Evolutionary conservation across 2,888 invertebrate genomes (phyloP).

Genomic region (Furcula furcula): DNA sequence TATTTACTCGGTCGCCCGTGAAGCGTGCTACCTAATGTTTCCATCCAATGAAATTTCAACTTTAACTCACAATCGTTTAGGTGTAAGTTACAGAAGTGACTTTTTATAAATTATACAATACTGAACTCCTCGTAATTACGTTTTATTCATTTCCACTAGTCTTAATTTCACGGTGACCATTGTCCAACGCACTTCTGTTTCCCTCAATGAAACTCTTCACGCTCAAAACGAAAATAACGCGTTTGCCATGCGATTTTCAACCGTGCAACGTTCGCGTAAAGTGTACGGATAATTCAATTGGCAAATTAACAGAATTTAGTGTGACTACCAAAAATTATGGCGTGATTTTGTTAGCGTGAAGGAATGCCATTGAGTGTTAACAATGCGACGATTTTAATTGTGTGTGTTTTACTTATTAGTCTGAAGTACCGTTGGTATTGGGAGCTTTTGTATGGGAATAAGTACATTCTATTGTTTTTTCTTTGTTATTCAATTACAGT

Average conservation of each 20-base stretch:
- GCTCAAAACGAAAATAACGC: slow-evolving; percentile 14
- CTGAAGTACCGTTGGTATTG: slow-evolving; percentile 18
- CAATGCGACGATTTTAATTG: slow-evolving; percentile 36
- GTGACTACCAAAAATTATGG: slow-evolving; percentile 47
- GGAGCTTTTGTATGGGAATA: background rate
- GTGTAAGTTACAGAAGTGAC: background rate
- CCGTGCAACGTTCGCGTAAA: slow-evolving; percentile 20
- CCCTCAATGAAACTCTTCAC: slow-evolving; percentile 43
- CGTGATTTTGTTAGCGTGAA: slow-evolving; percentile 37
- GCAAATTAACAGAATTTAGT: slow-evolving; percentile 26
- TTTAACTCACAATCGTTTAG: accelerated
- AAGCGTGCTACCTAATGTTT: slow-evolving; percentile 7
- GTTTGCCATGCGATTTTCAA: slow-evolving; percentile 18
- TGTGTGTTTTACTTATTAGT: slow-evolving; percentile 34
- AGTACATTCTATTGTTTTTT: background rate
- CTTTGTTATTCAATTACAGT: too few relatives aligned
- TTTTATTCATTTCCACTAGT: slow-evolving; percentile 56
- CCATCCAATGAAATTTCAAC: slow-evolving; percentile 4
- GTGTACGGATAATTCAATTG: slow-evolving; percentile 8
- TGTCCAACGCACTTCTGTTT: slow-evolving; percentile 56
- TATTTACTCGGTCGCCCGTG: slow-evolving; percentile 26
- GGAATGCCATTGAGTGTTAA: slow-evolving; percentile 43
- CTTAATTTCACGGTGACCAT: slow-evolving; percentile 58
- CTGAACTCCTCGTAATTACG: slow-evolving; percentile 46
- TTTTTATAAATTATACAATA: slow-evolving; percentile 20